A percentile compares a stretch with the other conserved stretches of the same genome.
Evolutionary conservation across 64 coral and sea anemone species (phyloP).

Genomic region (Montipora capricornis): DNA sequence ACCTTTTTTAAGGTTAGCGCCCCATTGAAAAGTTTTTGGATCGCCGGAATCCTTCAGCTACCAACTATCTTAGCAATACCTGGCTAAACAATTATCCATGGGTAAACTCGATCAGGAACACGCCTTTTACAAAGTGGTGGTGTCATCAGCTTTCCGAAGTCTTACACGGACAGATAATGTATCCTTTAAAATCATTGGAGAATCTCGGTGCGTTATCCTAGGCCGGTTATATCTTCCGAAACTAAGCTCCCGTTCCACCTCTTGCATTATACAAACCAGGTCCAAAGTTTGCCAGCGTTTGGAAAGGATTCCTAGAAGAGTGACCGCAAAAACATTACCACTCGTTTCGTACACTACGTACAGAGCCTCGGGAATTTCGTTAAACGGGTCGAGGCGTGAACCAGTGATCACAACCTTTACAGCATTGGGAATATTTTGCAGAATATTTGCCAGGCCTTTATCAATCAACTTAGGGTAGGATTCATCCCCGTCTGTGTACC

Average conservation of each 20-base stretch:
- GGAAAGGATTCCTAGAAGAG: background rate
- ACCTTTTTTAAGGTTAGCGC: no score
- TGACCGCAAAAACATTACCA: background rate
- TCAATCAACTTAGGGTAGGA: background rate
- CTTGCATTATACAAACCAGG: constrained; percentile 1
- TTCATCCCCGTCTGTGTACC: background rate
- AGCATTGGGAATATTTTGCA: background rate
- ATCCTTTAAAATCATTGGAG: no score
- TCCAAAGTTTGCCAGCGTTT: constrained; percentile 10
- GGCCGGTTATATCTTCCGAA: background rate
- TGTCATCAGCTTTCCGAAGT: no score
- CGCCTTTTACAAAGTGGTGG: no score
- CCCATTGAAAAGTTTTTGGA: no score
- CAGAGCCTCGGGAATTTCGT: background rate
- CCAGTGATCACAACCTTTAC: background rate
- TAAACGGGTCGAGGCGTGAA: background rate
- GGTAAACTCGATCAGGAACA: no score
- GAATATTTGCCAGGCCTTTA: background rate
- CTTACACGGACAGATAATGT: no score
- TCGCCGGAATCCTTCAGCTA: no score
- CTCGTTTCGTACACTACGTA: background rate
- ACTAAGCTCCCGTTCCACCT: background rate
- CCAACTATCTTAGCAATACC: no score
- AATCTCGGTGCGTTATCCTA: no score
- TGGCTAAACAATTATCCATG: no score